These are phyloP conservation scores for Osmerus mordax DNA, from an alignment of 2,113 vertebrate genomes.

Conservation along the genomic window DNA sequence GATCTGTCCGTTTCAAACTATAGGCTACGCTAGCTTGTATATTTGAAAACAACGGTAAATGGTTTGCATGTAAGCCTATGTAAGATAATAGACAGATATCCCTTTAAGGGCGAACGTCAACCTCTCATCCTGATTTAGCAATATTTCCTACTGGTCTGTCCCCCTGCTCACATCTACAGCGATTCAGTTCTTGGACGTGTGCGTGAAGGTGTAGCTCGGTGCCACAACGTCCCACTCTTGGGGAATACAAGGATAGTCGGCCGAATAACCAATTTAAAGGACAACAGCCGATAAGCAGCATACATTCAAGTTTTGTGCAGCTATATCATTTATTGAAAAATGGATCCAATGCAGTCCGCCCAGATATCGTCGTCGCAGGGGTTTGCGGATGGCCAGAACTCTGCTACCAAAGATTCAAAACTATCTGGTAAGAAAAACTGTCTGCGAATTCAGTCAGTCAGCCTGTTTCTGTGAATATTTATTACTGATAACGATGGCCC, in stretches of 20 bases:
- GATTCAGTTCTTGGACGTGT: slow-evolving; percentile 37
- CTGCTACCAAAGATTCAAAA: slow-evolving; percentile 72
- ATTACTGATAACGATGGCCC: too few species aligned
- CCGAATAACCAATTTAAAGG: slow-evolving; percentile 8
- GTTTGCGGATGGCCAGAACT: slow-evolving; percentile 68
- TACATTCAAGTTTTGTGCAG: slow-evolving; percentile 26
- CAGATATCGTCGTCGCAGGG: slow-evolving; percentile 78
- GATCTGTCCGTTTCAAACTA: too few species aligned
- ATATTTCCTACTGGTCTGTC: slow-evolving; percentile 37
- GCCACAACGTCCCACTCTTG: slow-evolving; percentile 36
- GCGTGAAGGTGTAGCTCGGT: slow-evolving; percentile 26
- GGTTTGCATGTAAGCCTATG: too few species aligned
- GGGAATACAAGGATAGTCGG: slow-evolving; percentile 42
- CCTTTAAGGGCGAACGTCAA: slow-evolving; percentile 35
- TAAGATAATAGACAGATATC: slow-evolving; percentile 18
- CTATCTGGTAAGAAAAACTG: slow-evolving; percentile 67
- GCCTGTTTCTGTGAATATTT: background rate
- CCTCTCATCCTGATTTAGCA: slow-evolving; percentile 30
- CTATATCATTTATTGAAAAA: slow-evolving; percentile 47
- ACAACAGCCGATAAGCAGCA: slow-evolving; percentile 5
- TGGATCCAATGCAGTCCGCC: slow-evolving; percentile 75
- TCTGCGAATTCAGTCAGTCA: background rate
- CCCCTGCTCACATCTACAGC: slow-evolving; percentile 21
- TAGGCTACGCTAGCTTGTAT: too few species aligned
- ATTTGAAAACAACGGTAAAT: too few species aligned